Evolutionary conservation across 2,888 invertebrate species (phyloP), one percentile per base, ranked within the genome.

Genomic region (Belgica antarctica): DNA sequence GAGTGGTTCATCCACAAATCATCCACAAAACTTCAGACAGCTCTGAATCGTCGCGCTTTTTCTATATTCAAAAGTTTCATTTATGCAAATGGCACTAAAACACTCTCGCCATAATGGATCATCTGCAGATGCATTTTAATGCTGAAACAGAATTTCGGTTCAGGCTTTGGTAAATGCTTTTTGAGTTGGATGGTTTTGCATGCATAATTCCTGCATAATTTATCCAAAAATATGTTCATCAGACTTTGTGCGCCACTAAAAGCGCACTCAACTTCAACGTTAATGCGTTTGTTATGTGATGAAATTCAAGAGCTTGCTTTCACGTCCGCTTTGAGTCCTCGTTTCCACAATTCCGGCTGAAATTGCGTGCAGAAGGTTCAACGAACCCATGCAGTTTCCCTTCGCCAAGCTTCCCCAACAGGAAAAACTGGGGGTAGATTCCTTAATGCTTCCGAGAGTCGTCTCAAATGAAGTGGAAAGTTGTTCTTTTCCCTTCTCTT

Each of bases 221-320:
- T 46, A 15, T 52, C 17, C 47, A 15, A 4, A 15, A 7, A 46
- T 12, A 4, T 46, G 46, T 7, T 24, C 27, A 59, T 52, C 19
- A 12, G 22, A 52, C 3, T 10, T 10, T 52, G 8, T 24, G 19
- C 52, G 52, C 8, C 52, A 22, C 17, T 19, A 59, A 59, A 59
- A 27, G 25, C 59, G 27, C 52, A 52, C 8, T 52, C 52, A 19
- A 52, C 52, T 59, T 59, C 25, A 59, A 52, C n/a, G 25, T 19
- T 59, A 59, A 59, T 59, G 59, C 59, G 27, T 59, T 59, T 27
- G 25, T 10, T 25, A 59, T 59, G 59, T 59, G 59, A 59, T 59
- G 27, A 24, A 59, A 27, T 59, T 59, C 59, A 59, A 59, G 59
- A 59, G 59, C 27, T 59, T 52, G n/a, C 34, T 31, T 31, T 31